A percentile compares a stretch with the other conserved stretches of the same genome.
Evolutionary conservation across 1,140 invertebrate genomes (phyloP).

Genomic region (Lethrus apterus): DNA sequence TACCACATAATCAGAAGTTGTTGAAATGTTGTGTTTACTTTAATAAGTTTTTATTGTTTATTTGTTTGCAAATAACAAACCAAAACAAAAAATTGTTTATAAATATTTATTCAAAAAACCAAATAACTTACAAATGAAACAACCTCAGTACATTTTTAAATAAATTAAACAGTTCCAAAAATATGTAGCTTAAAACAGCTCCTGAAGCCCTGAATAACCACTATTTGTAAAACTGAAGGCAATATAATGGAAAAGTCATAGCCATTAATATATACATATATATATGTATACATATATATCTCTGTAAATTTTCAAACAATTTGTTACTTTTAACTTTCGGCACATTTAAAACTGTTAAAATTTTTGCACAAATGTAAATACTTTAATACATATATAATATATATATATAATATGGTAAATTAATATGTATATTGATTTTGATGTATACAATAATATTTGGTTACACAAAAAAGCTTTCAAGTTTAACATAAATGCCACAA

Average conservation of each 20-base stretch:
- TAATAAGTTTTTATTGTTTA: too few species aligned
- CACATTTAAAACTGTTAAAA: constrained; percentile 20
- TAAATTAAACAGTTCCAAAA: constrained; percentile 32
- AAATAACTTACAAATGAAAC: constrained; percentile 33
- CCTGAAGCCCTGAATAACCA: constrained; percentile 41
- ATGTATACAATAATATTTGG: constrained; percentile 24
- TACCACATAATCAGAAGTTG: too few species aligned
- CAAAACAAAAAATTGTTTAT: constrained; percentile 14
- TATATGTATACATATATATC: constrained; percentile 11
- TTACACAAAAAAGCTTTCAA: constrained; percentile 22
- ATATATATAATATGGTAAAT: constrained; percentile 30
- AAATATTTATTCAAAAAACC: constrained; percentile 31
- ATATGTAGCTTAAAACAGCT: constrained; percentile 32
- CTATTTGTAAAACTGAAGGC: constrained; percentile 32
- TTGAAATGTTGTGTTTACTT: too few species aligned
- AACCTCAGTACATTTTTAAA: constrained; percentile 31
- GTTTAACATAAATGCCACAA: constrained; percentile 24
- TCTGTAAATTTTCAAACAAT: constrained; percentile 17
- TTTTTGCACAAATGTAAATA: constrained; percentile 21
- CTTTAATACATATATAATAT: constrained; percentile 23
- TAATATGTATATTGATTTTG: constrained; percentile 27
- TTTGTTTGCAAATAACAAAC: too few species aligned
- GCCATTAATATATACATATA: constrained; percentile 7
- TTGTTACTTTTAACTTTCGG: constrained; percentile 20
- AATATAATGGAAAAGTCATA: constrained; percentile 21